Base-by-base conservation (phyloP, 92 coral and sea anemone species). In the Siderastrea siderea region DNA sequence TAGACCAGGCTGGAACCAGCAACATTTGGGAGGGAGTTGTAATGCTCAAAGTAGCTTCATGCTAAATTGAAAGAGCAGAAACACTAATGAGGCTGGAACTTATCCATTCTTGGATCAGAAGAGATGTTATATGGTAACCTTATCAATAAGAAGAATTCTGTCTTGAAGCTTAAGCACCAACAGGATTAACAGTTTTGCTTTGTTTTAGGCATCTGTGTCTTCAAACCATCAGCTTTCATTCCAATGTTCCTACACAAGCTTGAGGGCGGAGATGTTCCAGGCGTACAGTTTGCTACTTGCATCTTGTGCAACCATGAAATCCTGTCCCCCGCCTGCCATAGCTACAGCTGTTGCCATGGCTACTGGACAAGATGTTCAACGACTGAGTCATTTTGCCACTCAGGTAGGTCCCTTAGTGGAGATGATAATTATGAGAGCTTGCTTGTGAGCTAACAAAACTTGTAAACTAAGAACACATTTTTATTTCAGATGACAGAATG, bases 341-440 rank as follows among this genome's bases (percentile, higher is more conserved):
- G 99, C 99, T 14, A 95, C 96, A n/a, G 98, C 99, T 76, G 95
- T 97, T 83, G 97, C 96, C 91, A 97, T 97, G 99, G 95, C 99
- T 67, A 97, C 99, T 64, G 96, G 98, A 47, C 98, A 94, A 88
- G 99, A 95, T 54, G 96, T 93, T 53, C 96, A 97, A 70, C 91
- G 88, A 52, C 89, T 95, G 75, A 97, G 98, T 79, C 98, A 94
- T 71, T 96, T 95, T 74, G 97, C 98, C 43, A 60, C 72, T 68
- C 98, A 97, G 94, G 99, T 93, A 85, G 73, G 82, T 75, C 63
- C 38, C 44, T 19, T 2, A 66, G 76, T 5, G 3, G 5, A 52
- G 57, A 45, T 75, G n/a, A 11, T 44, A 50, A 5, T 10, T 16
- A 11, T 3, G 44, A 9, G 7, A 58, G 45, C 61, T 50, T 49